phyloP scores from a whole-genome alignment of 2,113 vertebrate genomes.

The Chloropsis cyanopogon region DNA sequence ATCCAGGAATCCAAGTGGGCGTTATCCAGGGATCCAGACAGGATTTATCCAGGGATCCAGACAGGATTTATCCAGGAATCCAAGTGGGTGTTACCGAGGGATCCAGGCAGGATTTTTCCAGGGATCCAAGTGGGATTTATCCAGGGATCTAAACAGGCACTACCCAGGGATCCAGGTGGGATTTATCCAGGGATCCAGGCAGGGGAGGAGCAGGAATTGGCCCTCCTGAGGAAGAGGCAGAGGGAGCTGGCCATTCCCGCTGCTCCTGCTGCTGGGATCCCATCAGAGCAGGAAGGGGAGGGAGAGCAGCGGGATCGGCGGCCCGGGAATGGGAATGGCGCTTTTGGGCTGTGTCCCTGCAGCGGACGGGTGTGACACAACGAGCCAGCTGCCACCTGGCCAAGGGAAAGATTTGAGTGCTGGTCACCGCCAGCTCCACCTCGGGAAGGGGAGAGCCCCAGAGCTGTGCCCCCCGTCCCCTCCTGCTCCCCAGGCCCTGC shows the following conservation, averaged over 20 bases:
- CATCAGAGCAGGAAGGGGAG: background rate
- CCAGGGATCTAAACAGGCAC: no score
- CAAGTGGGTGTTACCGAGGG: no score
- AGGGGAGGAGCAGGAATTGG: background rate
- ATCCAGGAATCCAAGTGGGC: background rate
- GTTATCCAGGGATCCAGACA: no score
- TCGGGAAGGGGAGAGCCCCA: background rate
- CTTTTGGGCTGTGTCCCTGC: background rate
- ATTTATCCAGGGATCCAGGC: background rate
- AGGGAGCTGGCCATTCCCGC: accelerated
- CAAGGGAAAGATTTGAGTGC: accelerated
- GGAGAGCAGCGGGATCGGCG: accelerated
- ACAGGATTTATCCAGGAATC: no score
- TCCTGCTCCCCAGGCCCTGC: background rate
- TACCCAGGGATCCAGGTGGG: background rate
- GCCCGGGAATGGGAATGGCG: accelerated
- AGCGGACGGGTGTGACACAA: background rate
- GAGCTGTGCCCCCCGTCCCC: accelerated
- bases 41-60: background rate
- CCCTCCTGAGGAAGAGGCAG: background rate
- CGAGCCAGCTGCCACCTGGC: accelerated
- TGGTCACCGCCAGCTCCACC: background rate
- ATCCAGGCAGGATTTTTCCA: no score
- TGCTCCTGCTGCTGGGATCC: background rate
- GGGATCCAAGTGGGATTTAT: no score